Percentiles rank a stretch among this genome's conserved stretches.
phyloP scores from a whole-genome alignment of 1,140 invertebrate genomes.

The Akabosia matsudoensis region DNA sequence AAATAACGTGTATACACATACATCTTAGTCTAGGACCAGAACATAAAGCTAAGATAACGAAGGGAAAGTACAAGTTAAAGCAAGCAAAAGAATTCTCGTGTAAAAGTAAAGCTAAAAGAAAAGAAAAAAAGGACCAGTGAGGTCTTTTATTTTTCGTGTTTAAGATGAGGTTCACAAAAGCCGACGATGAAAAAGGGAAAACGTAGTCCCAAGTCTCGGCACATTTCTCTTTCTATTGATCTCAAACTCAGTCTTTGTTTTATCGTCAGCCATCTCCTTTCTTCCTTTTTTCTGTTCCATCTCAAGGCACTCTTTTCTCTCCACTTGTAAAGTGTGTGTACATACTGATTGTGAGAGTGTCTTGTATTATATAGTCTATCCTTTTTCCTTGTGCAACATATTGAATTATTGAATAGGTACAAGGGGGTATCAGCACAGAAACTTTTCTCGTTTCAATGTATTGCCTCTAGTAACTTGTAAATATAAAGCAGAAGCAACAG shows the following conservation, averaged over 20 bases:
- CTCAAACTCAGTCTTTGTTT: constrained; percentile 22
- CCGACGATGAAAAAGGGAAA: not conserved
- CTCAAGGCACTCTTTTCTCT: not conserved
- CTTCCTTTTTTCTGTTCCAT: not conserved
- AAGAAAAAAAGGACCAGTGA: not conserved
- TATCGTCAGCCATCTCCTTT: constrained; percentile 1
- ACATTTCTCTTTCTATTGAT: constrained; percentile 17
- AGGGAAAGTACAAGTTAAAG: too few relatives aligned
- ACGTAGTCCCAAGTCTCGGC: constrained; percentile 4
- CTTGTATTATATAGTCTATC: not conserved
- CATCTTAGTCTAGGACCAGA: too few relatives aligned
- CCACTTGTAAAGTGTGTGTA: constrained; percentile 2
- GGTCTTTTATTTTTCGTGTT: not conserved
- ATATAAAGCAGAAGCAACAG: not conserved
- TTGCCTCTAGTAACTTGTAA: not conserved
- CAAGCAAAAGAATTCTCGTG: too few relatives aligned
- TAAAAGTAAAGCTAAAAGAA: too few relatives aligned
- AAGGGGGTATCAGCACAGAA: not conserved
- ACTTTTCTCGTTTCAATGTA: not conserved
- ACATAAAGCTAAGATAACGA: too few relatives aligned
- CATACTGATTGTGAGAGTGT: not conserved
- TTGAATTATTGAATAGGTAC: constrained; percentile 22
- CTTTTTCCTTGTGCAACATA: constrained; percentile 5
- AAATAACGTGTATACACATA: too few relatives aligned
- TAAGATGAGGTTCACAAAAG: not conserved